These are phyloP conservation scores for Clostera curtula DNA, from an alignment of 2,888 invertebrate species.

Conservation along the genomic window DNA sequence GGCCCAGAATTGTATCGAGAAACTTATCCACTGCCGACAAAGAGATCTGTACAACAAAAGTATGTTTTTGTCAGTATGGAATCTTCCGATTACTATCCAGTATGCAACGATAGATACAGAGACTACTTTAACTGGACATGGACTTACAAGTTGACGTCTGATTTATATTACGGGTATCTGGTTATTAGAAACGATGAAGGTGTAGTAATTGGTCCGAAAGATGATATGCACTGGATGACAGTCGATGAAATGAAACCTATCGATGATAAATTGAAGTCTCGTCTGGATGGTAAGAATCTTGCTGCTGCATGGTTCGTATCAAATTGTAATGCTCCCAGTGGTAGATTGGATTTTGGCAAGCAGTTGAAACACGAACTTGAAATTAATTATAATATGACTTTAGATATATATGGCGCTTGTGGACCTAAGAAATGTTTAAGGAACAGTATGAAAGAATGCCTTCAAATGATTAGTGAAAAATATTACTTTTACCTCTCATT, in stretches of 20 bases:
- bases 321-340: slow-evolving; percentile 30
- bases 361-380: slow-evolving; percentile 26
- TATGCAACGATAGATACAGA: slow-evolving; percentile 26
- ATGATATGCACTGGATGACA: slow-evolving; percentile 33
- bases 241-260: slow-evolving; percentile 30
- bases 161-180: slow-evolving; percentile 34
- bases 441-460: slow-evolving; percentile 24
- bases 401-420: slow-evolving; percentile 43
- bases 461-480: slow-evolving; percentile 27
- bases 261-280: slow-evolving; percentile 23
- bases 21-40: slow-evolving; percentile 11
- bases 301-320: slow-evolving; percentile 50
- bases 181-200: slow-evolving; percentile 26
- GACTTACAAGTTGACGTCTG: slow-evolving; percentile 42
- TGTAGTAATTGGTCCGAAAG: slow-evolving; percentile 30
- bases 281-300: slow-evolving; percentile 29
- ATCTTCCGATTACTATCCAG: slow-evolving; percentile 33
- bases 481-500: slow-evolving; percentile 52
- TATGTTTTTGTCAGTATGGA: slow-evolving; percentile 35
- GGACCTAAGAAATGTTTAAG: slow-evolving; percentile 28
- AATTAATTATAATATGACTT: slow-evolving; percentile 20
- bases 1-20: slow-evolving; percentile 27
- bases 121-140: slow-evolving; percentile 44
- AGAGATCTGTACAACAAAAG: slow-evolving; percentile 26
- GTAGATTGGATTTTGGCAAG: slow-evolving; percentile 24